A percentile compares a stretch with the other conserved stretches of the same genome.
phyloP scores from a whole-genome alignment of 2,797 vertebrate genomes.

The Anguilla pacifica region DNA sequence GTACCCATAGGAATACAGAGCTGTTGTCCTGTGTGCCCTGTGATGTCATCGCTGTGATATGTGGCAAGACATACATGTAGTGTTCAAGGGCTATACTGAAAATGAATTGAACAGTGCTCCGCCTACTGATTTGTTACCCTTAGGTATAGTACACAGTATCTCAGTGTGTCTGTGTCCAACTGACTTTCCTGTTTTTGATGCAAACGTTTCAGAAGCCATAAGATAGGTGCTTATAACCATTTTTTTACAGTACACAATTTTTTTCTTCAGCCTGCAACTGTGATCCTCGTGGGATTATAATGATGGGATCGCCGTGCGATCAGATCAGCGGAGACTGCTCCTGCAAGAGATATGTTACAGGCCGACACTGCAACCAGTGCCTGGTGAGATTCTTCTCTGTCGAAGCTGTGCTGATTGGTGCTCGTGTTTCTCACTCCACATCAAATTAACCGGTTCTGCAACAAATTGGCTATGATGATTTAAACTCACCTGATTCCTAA shows the following conservation, averaged over 20 bases:
- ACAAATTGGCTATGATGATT: background rate
- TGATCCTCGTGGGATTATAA: conserved; percentile 76
- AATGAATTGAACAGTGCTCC: background rate
- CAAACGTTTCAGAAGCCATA: background rate
- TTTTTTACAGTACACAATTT: background rate
- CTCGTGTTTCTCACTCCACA: background rate
- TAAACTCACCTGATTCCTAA: background rate
- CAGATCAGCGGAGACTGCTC: conserved; percentile 84
- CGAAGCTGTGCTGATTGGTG: background rate
- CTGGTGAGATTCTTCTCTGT: conserved; percentile 70
- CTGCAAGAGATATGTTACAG: conserved; percentile 86
- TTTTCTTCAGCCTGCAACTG: conserved; percentile 78
- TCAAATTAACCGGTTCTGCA: background rate
- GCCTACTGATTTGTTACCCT: background rate
- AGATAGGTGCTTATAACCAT: background rate
- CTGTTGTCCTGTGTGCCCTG: background rate
- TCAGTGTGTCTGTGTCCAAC: background rate
- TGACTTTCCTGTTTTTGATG: background rate
- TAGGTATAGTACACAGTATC: background rate
- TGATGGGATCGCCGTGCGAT: conserved; percentile 76
- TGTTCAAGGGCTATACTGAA: background rate
- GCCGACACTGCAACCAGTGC: conserved; percentile 81
- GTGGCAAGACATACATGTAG: background rate
- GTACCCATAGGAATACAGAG: background rate
- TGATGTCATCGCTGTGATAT: background rate